Evolutionary conservation across 2,113 vertebrate genomes (phyloP), one percentile per base, ranked within the genome.

Genomic region (Tragelaphus buxtoni): DNA sequence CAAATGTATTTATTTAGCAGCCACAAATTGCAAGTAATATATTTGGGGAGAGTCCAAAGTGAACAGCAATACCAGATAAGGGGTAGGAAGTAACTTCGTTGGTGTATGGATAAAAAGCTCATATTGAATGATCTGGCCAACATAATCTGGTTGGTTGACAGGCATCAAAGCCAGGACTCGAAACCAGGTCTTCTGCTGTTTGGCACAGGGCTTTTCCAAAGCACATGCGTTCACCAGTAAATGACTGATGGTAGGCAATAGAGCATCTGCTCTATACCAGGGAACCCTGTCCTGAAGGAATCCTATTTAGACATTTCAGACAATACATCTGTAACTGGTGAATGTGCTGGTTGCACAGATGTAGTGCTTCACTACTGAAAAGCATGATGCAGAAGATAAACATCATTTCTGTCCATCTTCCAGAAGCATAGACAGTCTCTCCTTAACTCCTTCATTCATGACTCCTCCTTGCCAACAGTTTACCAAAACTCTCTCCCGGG

Each of bases 31-130:
- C 39, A 53, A 55, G 61, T 76, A 35, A 81, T 26, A 16, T 26
- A 6, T 20, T n/a, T 80, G 7, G 10, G 20, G 9, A 12, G 3
- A n/a, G 47, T 22, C 26, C 51, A 56, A 1, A 0, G 4, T 45
- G 63, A 86, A 47, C 4, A 35, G 47, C 30, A 60, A 35, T 8
- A 26, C 9, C 76, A 26, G 61, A 35, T 20, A 32, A 72, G 22
- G 47, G 35, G 14, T 4, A n/a, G 32, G 24, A 26, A 65, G 53
- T 22, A 49, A 61, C 51, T 24, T 39, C 1, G 0, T 2, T 51
- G 39, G 12, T 2, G 0, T 9, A 3, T 10, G n/a, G 58, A 39
- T 30, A 60, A 82, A 35, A 80, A 35, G n/a, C 12, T 88, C 76
- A 5, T 16, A 61, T 7, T 35, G 63, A 90, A 56, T 24, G 47